Conservation (phyloP, 2,888 invertebrate species). For the Congeria kusceri region DNA sequence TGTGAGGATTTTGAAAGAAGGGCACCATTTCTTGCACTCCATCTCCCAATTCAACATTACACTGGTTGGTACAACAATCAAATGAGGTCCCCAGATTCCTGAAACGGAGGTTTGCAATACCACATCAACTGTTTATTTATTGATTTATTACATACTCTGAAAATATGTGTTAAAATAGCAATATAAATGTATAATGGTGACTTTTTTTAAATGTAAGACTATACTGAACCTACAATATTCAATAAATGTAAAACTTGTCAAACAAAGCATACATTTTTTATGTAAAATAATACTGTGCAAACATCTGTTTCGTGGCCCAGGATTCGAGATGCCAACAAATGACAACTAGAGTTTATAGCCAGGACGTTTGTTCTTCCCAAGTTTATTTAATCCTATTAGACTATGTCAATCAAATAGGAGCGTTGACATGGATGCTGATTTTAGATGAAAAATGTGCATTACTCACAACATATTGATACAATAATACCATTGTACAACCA, state of each 20-base stretch:
- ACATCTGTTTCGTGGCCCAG: slow-evolving; percentile 34
- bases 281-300: too few relatives aligned
- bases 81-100: slow-evolving; percentile 98
- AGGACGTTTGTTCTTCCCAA: slow-evolving; percentile 53
- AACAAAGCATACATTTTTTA: too few relatives aligned
- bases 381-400: background rate
- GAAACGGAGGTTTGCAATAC: slow-evolving; percentile 25
- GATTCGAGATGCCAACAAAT: slow-evolving; percentile 20
- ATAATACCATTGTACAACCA: too few relatives aligned
- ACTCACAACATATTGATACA: too few relatives aligned
- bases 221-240: too few relatives aligned
- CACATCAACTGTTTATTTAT: too few relatives aligned
- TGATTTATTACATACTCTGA: too few relatives aligned
- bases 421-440: background rate
- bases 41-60: slow-evolving; percentile 99
- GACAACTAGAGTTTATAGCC: slow-evolving; percentile 53
- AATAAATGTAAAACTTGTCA: too few relatives aligned
- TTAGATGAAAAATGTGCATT: too few relatives aligned
- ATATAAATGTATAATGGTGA: too few relatives aligned
- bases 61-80: slow-evolving; percentile 99
- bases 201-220: too few relatives aligned
- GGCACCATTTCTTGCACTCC: slow-evolving; percentile 99
- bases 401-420: background rate
- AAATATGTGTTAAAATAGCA: too few relatives aligned
- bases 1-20: slow-evolving; percentile 98